Evolutionary conservation across 2,113 vertebrate genomes (phyloP).

Genomic region (human): GRCh38 chr15:47846501-47847000

Average conservation of each 20-base stretch:
- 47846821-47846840: neutral
- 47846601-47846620: neutral
- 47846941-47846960: neutral
- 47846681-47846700: neutral
- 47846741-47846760: neutral
- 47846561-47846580: neutral
- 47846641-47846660: neutral
- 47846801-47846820: neutral
- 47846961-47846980: neutral
- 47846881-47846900: neutral
- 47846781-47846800: neutral
- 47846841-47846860: neutral
- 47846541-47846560: neutral
- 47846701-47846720: neutral
- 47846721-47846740: neutral
- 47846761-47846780: neutral
- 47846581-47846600: neutral
- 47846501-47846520: constrained; percentile 67
- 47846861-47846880: neutral
- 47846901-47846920: neutral
- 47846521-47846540: constrained; percentile 62
- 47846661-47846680: neutral
- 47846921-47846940: neutral
- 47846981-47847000: neutral
- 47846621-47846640: neutral